These are phyloP conservation scores for Choristoneura rosaceana DNA, from an alignment of 2,888 invertebrate genomes.

Conservation along the genomic window DNA sequence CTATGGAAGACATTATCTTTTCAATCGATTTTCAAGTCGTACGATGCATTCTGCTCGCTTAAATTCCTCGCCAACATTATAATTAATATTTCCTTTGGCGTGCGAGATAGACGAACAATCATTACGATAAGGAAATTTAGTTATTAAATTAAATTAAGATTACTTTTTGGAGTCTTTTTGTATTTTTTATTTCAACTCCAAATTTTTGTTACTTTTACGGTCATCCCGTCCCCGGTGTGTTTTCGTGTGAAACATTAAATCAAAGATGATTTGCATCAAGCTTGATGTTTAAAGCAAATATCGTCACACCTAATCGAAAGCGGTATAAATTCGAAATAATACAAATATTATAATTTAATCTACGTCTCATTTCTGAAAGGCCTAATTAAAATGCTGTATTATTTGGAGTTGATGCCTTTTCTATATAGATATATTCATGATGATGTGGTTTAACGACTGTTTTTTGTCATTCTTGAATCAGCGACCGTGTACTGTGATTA, in stretches of 20 bases:
- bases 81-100: slow-evolving; percentile 41
- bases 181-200: no score
- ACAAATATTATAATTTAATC: no score
- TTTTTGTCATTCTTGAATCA: slow-evolving; percentile 47
- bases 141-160: slow-evolving; percentile 38
- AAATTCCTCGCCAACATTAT: slow-evolving; percentile 46
- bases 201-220: no score
- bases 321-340: no score
- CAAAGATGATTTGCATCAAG: neutral
- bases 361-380: no score
- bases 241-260: no score
- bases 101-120: slow-evolving; percentile 22
- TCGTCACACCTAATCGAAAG: no score
- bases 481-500: slow-evolving; percentile 61
- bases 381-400: no score
- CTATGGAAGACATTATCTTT: slow-evolving; percentile 43
- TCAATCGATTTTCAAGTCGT: slow-evolving; percentile 55
- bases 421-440: neutral
- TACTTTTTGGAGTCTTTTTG: no score
- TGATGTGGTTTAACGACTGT: slow-evolving; percentile 16
- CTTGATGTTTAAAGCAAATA: neutral
- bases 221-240: no score
- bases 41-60: slow-evolving; percentile 55
- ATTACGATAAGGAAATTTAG: slow-evolving; percentile 28
- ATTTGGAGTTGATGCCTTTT: no score